Base-by-base conservation (phyloP, 2,888 invertebrate genomes). In the Cistogaster globosa region DNA sequence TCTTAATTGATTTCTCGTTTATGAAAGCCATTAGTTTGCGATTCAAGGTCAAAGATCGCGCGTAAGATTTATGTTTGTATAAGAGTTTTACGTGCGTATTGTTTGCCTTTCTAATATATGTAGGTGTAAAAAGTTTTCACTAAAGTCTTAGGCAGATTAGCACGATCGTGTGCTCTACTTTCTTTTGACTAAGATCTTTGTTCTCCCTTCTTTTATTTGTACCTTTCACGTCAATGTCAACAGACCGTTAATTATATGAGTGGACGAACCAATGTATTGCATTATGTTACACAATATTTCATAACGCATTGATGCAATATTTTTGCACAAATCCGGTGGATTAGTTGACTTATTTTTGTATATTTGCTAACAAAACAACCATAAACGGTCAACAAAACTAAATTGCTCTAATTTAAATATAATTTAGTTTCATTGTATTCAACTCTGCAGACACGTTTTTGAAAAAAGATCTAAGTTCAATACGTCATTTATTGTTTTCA, bases 281-380 rank as follows among this genome's bases (percentile, higher is more conserved):
- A 77, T 74, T 69, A 83, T 69, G 36, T 87, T 86, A 62, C 86
- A 86, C 87, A 87, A 87, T 55, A 65, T 84, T 79, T 53, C 65
- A 55, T 71, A 82, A 84, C 60, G 32, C 36, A 36, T 32, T 48
- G 16, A 26, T 58, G 55, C 42, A 67, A 45, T 16, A 62, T 26
- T 71, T 74, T 71, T 53, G 48, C 53, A 36, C 65, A 63, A 80
- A 51, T 68, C 58, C 55, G 12, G 3, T 5, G 45, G 76, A 77
- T 77, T 77, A 80, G 75, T 65, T 67, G 22, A 38, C 14, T 38
- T 48, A 69, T 68, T 60, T 69, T 57, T 51, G 36, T 14, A 42
- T 58, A 58, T 60, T 45, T 12, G 16, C 42, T 53, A 16, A 76
- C 32, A 36, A 45, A 75, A 36, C 75, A 76, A 69, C 53, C 18